Base-by-base conservation (phyloP, 2,113 vertebrate species). In the Callaeas wilsoni region DNA sequence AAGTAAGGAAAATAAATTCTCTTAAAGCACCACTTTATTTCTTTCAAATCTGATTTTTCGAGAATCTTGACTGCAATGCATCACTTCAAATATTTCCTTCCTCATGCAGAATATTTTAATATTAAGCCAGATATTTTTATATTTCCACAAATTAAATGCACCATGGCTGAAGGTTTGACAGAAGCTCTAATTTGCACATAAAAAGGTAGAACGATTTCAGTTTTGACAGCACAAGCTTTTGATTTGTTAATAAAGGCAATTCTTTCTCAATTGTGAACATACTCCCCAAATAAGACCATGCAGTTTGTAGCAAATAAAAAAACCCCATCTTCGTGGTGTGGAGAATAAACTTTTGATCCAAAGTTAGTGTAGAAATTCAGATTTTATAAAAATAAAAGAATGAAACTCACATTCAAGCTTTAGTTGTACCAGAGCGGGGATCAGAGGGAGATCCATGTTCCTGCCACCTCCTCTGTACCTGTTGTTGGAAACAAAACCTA, bases 171-270 rank as follows among this genome's bases (percentile, higher is more conserved):
- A 96, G 87, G 71, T 95, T 97, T 97, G 97, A 97, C 97, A 96
- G 96, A 96, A 88, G 83, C 95, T 96, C 97, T 97, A 94, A 95
- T 96, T 97, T 97, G 91, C 96, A 96, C 96, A 97, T 98, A 97
- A 98, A 97, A 97, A 97, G 95, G 96, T 93, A 92, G 90, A 97
- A 95, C 50, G 56, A 97, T 97, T 97, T 97, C 92, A 97, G 87
- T 96, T 97, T 97, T 93, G 94, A 97, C 94, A 95, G 96, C 46
- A 84, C 71, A 83, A 96, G 94, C 87, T 94, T 97, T 96, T 96
- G 90, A 84, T 93, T 98, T 97, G 87, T 97, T 98, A 97, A 97
- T 97, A 97, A 97, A 88, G 80, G 91, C 95, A 84, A 87, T 96
- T 96, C 89, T 94, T 75, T 95, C 88, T 96, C 93, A 84, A 68